Evolutionary conservation across 2,797 vertebrate species (phyloP).

Genomic region (Chaetophractus vellerosus): DNA sequence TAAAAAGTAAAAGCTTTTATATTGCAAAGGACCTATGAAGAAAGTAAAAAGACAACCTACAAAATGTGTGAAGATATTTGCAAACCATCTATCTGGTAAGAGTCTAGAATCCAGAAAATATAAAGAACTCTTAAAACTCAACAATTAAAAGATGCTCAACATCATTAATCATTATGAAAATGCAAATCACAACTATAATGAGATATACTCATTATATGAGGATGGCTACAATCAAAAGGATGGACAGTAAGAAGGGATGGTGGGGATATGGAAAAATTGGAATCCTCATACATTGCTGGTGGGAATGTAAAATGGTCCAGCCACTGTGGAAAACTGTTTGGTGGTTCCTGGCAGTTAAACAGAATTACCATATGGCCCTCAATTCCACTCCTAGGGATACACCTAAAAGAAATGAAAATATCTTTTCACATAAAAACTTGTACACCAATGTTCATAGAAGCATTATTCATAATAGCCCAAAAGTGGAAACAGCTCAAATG

Average conservation of each 20-base stretch:
- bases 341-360: neutral
- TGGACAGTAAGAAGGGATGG: neutral
- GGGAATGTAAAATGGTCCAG: neutral
- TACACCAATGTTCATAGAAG: neutral
- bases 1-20: neutral
- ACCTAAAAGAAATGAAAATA: constrained; percentile 2
- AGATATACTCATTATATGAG: neutral
- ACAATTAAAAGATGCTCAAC: neutral
- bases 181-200: neutral
- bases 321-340: neutral
- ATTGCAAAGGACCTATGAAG: neutral
- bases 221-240: neutral
- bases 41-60: neutral
- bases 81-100: neutral
- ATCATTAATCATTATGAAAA: neutral
- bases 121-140: neutral
- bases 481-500: neutral
- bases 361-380: too few species aligned
- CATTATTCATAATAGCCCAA: neutral
- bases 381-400: neutral
- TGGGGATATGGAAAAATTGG: neutral
- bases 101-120: neutral
- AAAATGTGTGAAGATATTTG: neutral
- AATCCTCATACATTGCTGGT: neutral
- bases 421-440: neutral